Evolutionary conservation across 2,113 vertebrate genomes (phyloP).

Genomic region (Vulpes ferrilata): DNA sequence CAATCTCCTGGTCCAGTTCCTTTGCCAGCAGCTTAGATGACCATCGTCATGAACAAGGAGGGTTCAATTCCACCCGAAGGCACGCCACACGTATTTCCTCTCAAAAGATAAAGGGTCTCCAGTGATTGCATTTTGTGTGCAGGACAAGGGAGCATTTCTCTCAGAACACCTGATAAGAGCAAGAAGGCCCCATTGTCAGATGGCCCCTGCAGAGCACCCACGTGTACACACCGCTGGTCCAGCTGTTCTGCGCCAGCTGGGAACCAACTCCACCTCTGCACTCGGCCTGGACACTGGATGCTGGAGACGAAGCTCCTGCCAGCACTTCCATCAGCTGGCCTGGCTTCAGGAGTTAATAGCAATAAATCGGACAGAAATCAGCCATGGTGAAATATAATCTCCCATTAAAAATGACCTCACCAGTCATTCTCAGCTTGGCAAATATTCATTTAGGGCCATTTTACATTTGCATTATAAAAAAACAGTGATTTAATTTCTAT

Average conservation of each 20-base stretch:
- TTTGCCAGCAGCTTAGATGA: constrained; percentile 30
- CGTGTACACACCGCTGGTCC: accelerated
- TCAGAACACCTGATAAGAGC: constrained; percentile 31
- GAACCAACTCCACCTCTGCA: background rate
- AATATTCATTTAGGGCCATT: constrained; percentile 26
- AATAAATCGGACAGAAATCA: constrained; percentile 14
- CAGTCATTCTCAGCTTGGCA: constrained; percentile 54
- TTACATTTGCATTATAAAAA: constrained; percentile 39
- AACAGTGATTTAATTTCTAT: constrained; percentile 52
- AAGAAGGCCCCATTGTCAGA: background rate
- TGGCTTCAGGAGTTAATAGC: background rate
- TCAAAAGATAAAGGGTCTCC: constrained; percentile 63
- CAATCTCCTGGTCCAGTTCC: background rate
- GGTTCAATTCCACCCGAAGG: background rate
- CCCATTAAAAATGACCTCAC: constrained; percentile 62
- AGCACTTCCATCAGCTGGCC: background rate
- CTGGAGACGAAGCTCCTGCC: background rate
- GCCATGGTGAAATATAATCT: background rate
- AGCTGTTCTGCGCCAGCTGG: background rate
- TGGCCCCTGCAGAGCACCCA: background rate
- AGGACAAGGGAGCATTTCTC: constrained; percentile 57
- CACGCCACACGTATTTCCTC: constrained; percentile 38
- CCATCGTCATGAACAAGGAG: background rate
- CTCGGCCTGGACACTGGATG: background rate
- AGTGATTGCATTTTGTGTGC: background rate